Evolutionary conservation across 30 jellyfish, hydroid and myxozoan genomes (phyloP).

Genomic region (Cassiopea andromeda): DNA sequence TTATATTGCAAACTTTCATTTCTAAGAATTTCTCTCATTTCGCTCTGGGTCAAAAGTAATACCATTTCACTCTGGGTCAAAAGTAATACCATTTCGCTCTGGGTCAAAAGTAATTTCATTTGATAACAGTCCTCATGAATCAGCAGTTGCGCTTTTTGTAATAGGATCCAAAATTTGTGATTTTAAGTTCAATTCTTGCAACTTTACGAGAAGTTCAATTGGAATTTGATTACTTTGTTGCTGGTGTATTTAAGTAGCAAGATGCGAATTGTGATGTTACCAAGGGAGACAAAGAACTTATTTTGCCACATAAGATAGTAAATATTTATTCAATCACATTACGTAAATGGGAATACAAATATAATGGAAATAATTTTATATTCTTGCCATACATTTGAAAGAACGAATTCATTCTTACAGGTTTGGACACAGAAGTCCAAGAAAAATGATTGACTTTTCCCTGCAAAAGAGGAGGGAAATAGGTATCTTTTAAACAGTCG

Average conservation of each 20-base stretch:
- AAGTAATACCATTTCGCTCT: not conserved
- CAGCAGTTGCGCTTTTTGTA: too few relatives aligned
- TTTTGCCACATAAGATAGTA: too few relatives aligned
- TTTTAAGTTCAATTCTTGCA: too few relatives aligned
- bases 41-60: not conserved
- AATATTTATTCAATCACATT: too few relatives aligned
- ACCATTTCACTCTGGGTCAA: not conserved
- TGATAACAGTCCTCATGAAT: not conserved
- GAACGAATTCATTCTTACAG: not conserved
- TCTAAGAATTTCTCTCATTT: not conserved
- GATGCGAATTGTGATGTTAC: too few relatives aligned
- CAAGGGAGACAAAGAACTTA: too few relatives aligned
- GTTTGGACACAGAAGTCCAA: conserved; percentile 14
- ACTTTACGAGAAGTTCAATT: too few relatives aligned
- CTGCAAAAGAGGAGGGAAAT: not conserved
- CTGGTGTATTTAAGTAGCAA: too few relatives aligned
- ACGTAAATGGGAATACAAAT: not conserved
- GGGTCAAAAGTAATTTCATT: not conserved
- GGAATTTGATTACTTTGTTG: too few relatives aligned
- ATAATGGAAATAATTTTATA: not conserved
- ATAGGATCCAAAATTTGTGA: too few relatives aligned
- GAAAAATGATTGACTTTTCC: conserved; percentile 26
- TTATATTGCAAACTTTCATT: not conserved
- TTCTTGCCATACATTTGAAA: not conserved
- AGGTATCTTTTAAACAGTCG: not conserved